phyloP scores from a whole-genome alignment of 92 coral and sea anemone species.

The Palythoa grandis region DNA sequence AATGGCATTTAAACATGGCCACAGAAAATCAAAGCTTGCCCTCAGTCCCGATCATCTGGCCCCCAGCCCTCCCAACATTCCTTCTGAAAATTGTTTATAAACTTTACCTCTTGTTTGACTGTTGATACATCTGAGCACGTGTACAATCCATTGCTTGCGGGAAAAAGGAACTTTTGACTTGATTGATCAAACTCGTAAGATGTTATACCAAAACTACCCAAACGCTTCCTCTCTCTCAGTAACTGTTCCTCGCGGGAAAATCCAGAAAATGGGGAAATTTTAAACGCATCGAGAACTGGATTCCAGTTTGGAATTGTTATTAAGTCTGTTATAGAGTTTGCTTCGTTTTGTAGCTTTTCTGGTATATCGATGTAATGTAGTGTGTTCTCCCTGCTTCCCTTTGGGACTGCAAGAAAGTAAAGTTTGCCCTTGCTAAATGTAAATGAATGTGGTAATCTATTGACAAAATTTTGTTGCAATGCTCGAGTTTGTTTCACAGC shows the following conservation, averaged over 20 bases:
- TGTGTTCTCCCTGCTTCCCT: conserved; percentile 92
- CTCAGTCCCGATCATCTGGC: not conserved
- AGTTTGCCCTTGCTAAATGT: conserved; percentile 88
- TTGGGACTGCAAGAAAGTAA: conserved; percentile 91
- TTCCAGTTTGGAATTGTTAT: conserved; percentile 72
- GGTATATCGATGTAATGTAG: conserved; percentile 90
- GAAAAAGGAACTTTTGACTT: conserved; percentile 84
- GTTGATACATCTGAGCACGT: conserved; percentile 71
- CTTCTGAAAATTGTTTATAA: not conserved
- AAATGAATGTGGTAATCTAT: conserved; percentile 93
- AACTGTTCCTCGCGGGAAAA: conserved; percentile 95
- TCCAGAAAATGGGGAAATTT: conserved; percentile 79
- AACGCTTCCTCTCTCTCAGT: conserved; percentile 87
- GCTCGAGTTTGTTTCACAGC: conserved; percentile 89
- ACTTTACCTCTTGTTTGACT: conserved; percentile 22
- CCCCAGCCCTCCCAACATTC: not conserved
- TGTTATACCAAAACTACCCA: conserved; percentile 97
- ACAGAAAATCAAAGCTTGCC: not conserved
- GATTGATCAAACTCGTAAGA: conserved; percentile 89
- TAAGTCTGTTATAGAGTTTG: conserved; percentile 40
- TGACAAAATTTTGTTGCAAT: conserved; percentile 76
- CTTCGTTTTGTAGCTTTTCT: conserved; percentile 13
- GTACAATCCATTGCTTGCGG: conserved; percentile 87
- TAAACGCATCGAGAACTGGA: conserved; percentile 74
- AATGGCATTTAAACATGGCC: no score